Base-by-base conservation (phyloP, 2,797 vertebrate genomes). In the Margarornis squamiger region DNA sequence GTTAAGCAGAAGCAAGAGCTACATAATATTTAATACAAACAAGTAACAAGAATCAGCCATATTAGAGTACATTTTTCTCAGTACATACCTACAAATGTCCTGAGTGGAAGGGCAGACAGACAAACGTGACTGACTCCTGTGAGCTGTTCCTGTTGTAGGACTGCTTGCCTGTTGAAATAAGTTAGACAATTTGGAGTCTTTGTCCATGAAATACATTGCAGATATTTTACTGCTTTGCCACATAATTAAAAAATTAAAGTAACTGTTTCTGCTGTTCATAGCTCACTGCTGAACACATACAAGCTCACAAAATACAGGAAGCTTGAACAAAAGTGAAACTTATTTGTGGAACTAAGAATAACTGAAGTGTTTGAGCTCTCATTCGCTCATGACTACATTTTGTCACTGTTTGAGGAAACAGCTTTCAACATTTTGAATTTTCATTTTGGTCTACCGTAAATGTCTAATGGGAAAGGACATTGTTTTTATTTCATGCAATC, bases 11-110 rank as follows among this genome's bases (percentile, higher is more conserved):
- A 96, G 89, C 86, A 93, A 85, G 51, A 97, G 57, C 72, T 95
- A 92, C n/a, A 22, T 38, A 79, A 71, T 52, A 80, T 86, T 83
- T 71, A 58, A 80, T 7, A 83, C 59, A 89, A 72, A 71, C 57
- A 86, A 59, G 32, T 68, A 41, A 20, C 22, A 34, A 51, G 32
- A 34, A 67, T 38, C 45, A 92, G 23, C 32, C 49, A 59, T 45
- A 92, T 46, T 10, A 82, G 6, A 79, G 58, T 5, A 54, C 38
- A 51, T 38, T 83, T 89, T 84, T 75, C 68, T 91, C 70, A 72
- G 55, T 76, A 97, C 98, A 86, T 98, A 99, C 99, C 99, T 99
- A 98, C 99, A 99, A 95, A 99, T 99, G 97, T 99, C 99, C 98
- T 99, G 99, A 98, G 98, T 98, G 71, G 99, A 99, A 32, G 98